Base-by-base conservation (phyloP, 92 coral and sea anemone species). In the Actinernus sp. region DNA sequence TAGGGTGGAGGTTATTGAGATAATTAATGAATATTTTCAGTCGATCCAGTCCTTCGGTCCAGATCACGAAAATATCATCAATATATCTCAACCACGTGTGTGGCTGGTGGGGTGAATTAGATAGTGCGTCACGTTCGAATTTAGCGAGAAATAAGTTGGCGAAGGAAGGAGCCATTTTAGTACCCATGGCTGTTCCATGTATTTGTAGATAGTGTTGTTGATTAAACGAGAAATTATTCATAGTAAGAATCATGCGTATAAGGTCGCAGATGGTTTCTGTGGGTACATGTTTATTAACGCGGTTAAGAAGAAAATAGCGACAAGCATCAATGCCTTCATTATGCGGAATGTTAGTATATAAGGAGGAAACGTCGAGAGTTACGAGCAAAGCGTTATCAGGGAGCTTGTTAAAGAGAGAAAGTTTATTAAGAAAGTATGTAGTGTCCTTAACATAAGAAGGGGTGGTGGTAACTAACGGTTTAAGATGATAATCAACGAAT, bases 151-250 rank as follows among this genome's bases (percentile, higher is more conserved):
- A 58, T 9, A 59, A 13, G 14, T 26, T 19, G 26, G 57, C 57
- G 26, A 50, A 50, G 14, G 57, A 50, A 26, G 57, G 57, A 25
- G 66, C 69, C 74, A 66, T 66, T 18, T 33, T 19, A 27, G 73
- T 65, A 26, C 74, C 74, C 74, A 66, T 66, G 43, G 65, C 74
- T 4, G 67, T 51, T 12, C 74, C 74, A 22, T 52, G 67, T 4
- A 22, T 49, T 45, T 71, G 79, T 22, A 59, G 69, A 30, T 59
- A 71, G 23, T 59, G 72, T 40, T 71, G 58, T 1, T 27, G 57
- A 36, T 71, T 57, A 28, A 71, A 71, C 17, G 72, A 18, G 29
- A 71, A 71, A 20, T 71, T 59, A 45, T 71, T 71, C 58, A 59
- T 71, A 7, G 49, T 36, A 3, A 68, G 64, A 33, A 55, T 53